Conservation (phyloP, 1,140 invertebrate species). For the Brachionus calyciflorus region DNA sequence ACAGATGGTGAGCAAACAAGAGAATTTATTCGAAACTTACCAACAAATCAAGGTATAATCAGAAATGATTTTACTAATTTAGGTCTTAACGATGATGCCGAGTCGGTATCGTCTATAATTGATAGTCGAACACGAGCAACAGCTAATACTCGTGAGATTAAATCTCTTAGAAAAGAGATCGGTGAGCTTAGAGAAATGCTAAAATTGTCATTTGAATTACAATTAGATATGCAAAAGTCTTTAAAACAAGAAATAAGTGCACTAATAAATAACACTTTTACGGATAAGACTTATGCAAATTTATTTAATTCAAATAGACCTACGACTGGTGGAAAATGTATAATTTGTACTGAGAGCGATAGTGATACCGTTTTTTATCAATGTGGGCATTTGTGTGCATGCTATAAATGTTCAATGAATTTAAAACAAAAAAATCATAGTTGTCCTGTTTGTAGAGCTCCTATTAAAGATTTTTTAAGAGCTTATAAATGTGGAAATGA, state of each 20-base stretch:
- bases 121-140: background rate
- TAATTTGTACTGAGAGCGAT: conserved; percentile 56
- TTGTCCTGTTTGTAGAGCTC: conserved; percentile 59
- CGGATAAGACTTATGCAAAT: conserved; percentile 5
- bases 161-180: conserved; percentile 20
- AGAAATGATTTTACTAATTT: conserved; percentile 57
- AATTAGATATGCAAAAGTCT: conserved; percentile 58
- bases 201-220: conserved; percentile 56
- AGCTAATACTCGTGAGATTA: background rate
- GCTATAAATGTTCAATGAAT: conserved; percentile 55
- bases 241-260: conserved; percentile 57
- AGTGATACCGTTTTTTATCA: conserved; percentile 59
- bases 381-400: conserved; percentile 60
- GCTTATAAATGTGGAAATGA: conserved; percentile 53
- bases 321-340: conserved; percentile 54
- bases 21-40: conserved; percentile 52
- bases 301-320: conserved; percentile 48
- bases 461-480: conserved; percentile 58
- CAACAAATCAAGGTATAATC: conserved; percentile 48
- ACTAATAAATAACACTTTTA: background rate
- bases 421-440: conserved; percentile 50
- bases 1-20: conserved; percentile 53
- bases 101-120: background rate
- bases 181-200: conserved; percentile 53
- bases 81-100: conserved; percentile 48